Base-by-base conservation (phyloP, 1,140 invertebrate species). In the Drosophila willistoni region DNA sequence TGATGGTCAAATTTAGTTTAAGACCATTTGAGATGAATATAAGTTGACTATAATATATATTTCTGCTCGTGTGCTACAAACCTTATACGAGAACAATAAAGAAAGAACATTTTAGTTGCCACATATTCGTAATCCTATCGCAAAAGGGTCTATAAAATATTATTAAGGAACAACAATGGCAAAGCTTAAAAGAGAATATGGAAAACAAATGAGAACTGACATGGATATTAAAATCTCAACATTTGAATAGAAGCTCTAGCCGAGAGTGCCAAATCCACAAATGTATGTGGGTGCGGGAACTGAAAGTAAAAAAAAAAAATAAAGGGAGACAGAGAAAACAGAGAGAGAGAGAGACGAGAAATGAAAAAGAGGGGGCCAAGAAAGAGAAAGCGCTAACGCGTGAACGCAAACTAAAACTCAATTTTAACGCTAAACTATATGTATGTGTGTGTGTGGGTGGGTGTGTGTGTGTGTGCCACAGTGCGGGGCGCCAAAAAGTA, bases 371-470 rank as follows among this genome's bases (percentile, higher is more conserved):
- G 25, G 22, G 62, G 22, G 3, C 22, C 39, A 19, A 69, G 68
- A 69, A 75, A 39, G 67, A 55, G 65, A 62, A 36, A 68, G 82
- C 79, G 82, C 14, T 73, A 81, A 79, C 51, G 62, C 69, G 72
- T 81, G 59, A 79, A 68, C 9, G 68, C 59, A 69, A 77, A 80
- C 81, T 73, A 70, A 89, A 87, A 87, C 70, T 83, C 77, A 89
- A 80, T 87, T 89, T 89, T 83, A 83, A 80, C 63, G 80, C 76
- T 79, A 72, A 68, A 79, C 63, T 71, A 25, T 25, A 25, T 25
- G 29, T 29, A 3, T 22, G 1, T 25, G 3, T 5, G 3, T 5
- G 4, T 25, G 29, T 29, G 29, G 6, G 29, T 29, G 29, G 6
- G 29, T 29, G 29, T 29, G 4, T 29, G 25, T 6, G 79, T 78